phyloP scores from a whole-genome alignment of 2,113 vertebrate genomes.

The Daboia siamensis region DNA sequence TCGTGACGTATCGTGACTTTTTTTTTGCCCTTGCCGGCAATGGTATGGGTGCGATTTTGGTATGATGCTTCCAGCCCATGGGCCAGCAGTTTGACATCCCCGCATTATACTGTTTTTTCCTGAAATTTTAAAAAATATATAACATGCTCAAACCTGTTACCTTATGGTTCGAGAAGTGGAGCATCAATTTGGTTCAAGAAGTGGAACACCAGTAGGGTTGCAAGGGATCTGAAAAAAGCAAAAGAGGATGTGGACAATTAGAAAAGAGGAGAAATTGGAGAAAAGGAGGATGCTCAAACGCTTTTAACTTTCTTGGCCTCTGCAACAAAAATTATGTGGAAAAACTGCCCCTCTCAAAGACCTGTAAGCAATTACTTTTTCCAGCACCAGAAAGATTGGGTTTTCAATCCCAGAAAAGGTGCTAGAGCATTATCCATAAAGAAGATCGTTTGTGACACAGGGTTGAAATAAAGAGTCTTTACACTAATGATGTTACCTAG shows the following conservation, averaged over 20 bases:
- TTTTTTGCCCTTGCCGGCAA: no score
- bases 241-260: neutral
- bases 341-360: neutral
- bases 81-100: no score
- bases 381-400: neutral
- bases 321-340: neutral
- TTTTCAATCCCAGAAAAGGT: neutral
- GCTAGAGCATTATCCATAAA: neutral
- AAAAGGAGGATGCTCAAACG: neutral
- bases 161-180: neutral
- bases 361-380: neutral
- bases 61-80: no score
- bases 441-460: no score
- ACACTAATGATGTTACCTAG: no score
- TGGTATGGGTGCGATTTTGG: fast-evolving
- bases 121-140: neutral
- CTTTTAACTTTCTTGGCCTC: neutral
- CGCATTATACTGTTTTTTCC: neutral
- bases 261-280: neutral
- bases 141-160: neutral
- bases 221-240: neutral
- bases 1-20: no score
- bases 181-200: neutral
- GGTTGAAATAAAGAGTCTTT: no score
- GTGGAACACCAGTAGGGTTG: neutral